Percentiles rank a stretch among this genome's conserved stretches.
Conservation (phyloP, 2,888 invertebrate genomes). For the Tinea semifulvella region DNA sequence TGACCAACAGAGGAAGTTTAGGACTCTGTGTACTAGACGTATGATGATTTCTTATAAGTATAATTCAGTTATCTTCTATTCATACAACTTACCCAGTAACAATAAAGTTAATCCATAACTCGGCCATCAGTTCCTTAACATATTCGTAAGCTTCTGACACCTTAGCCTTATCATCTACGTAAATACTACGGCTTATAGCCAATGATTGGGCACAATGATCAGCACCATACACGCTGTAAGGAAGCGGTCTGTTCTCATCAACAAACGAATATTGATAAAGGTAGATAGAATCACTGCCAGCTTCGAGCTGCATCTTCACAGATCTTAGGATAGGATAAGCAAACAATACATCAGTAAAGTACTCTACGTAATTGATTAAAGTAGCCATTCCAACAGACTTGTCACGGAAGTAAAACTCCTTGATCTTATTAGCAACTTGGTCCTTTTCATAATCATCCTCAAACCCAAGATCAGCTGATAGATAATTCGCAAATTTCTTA, state of each 20-base stretch:
- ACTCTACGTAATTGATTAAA: conserved; percentile 5
- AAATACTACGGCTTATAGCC: conserved; percentile 2
- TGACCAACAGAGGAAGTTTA: too few relatives aligned
- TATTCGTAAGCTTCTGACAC: conserved; percentile 3
- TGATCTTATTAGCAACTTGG: not conserved
- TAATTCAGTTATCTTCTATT: too few relatives aligned
- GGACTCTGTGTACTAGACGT: too few relatives aligned
- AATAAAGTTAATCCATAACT: conserved; percentile 13
- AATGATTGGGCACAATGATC: conserved; percentile 12
- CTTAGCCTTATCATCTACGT: not conserved
- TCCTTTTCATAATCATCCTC: conserved; percentile 5
- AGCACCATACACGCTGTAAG: conserved; percentile 10
- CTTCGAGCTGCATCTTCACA: not conserved
- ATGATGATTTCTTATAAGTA: too few relatives aligned
- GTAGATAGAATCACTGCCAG: conserved; percentile 11
- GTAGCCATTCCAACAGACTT: conserved; percentile 6
- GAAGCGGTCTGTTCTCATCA: conserved; percentile 7
- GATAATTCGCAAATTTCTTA: conserved; percentile 14
- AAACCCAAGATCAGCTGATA: conserved; percentile 10
- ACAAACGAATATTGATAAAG: conserved; percentile 11
- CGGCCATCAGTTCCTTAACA: conserved; percentile 1
- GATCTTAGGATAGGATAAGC: conserved; percentile 11
- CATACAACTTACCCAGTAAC: conserved; percentile 13
- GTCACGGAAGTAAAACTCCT: conserved; percentile 13
- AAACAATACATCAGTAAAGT: conserved; percentile 14